phyloP scores from a whole-genome alignment of 2,888 invertebrate genomes.

The Philonicus albiceps region DNA sequence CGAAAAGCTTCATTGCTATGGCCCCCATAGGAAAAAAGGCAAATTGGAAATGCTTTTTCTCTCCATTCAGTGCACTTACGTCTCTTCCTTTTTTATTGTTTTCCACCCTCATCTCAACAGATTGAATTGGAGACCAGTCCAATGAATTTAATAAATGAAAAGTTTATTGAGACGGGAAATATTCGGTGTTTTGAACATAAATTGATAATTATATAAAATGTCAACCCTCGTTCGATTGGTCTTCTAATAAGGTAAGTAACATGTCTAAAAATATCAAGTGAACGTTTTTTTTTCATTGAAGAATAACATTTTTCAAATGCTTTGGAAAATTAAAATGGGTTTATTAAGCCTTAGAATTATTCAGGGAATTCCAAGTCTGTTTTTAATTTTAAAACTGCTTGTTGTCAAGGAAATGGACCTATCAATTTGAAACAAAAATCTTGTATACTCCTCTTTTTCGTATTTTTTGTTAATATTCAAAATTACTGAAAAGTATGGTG shows the following conservation, averaged over 20 bases:
- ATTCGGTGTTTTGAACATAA: neutral
- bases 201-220: neutral
- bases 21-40: neutral
- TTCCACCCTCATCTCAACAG: neutral
- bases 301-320: neutral
- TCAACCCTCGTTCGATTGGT: neutral
- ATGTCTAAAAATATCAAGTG: neutral
- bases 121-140: neutral
- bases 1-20: neutral
- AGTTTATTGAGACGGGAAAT: neutral
- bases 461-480: neutral
- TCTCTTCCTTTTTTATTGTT: neutral
- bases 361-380: neutral
- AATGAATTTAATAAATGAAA: neutral
- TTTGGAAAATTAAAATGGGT: neutral
- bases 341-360: neutral
- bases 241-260: neutral
- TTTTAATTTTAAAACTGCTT: neutral
- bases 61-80: neutral
- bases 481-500: neutral
- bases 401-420: neutral
- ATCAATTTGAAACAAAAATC: neutral
- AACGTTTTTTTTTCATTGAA: neutral
- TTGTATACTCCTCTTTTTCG: neutral
- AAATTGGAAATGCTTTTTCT: neutral